phyloP scores from a whole-genome alignment of 2,113 vertebrate species.

The Mesembrinibis cayennensis region DNA sequence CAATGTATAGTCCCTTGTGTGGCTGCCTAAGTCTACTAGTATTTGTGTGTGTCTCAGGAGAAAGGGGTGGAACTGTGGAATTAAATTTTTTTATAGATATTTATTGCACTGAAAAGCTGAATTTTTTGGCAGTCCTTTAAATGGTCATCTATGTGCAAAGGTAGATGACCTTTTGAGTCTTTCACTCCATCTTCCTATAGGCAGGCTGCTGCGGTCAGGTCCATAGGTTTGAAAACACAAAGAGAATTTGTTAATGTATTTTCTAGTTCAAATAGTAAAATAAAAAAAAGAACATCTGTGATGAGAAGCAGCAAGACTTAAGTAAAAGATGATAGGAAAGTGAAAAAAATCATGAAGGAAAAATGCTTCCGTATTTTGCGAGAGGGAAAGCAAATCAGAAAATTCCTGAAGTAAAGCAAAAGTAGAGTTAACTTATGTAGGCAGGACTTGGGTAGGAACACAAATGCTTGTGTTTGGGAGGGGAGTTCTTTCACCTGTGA shows the following conservation, averaged over 20 bases:
- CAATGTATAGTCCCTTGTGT: neutral
- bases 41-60: neutral
- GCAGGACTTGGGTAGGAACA: neutral
- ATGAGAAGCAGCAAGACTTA: neutral
- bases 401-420: neutral
- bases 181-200: neutral
- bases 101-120: neutral
- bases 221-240: neutral
- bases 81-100: neutral
- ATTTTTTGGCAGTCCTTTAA: neutral
- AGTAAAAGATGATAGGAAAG: neutral
- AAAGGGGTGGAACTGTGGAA: neutral
- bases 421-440: neutral
- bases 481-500: neutral
- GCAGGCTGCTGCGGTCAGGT: neutral
- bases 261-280: neutral
- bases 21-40: neutral
- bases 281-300: neutral
- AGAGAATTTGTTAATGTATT: neutral
- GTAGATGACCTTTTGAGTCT: neutral
- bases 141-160: neutral
- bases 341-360: neutral
- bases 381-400: neutral
- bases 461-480: neutral
- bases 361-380: neutral